phyloP scores from a whole-genome alignment of 2,797 vertebrate species.

The Diplodus sargus region DNA sequence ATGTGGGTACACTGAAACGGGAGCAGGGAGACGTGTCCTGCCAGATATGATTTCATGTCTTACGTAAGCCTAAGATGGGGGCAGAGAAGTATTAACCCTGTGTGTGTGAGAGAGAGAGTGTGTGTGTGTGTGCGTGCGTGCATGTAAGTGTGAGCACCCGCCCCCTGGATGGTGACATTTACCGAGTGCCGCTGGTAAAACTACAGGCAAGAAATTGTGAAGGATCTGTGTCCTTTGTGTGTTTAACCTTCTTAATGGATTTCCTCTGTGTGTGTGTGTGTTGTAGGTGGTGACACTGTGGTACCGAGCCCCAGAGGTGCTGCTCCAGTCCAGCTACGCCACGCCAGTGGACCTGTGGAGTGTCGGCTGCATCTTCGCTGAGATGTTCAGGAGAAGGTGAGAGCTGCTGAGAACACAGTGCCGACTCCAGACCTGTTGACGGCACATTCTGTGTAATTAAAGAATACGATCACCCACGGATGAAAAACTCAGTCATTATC shows the following conservation, averaged over 20 bases:
- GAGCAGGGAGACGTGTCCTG: conserved; percentile 64
- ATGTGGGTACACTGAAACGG: conserved; percentile 68
- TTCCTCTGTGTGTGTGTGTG: conserved; percentile 28
- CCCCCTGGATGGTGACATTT: conserved; percentile 34
- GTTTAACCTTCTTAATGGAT: conserved; percentile 10
- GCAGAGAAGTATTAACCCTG: conserved; percentile 60
- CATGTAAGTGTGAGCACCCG: not conserved
- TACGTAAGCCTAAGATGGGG: conserved; percentile 68
- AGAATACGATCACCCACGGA: no score
- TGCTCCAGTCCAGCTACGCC: conserved; percentile 92
- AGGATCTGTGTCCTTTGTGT: conserved; percentile 6
- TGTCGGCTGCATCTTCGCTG: conserved; percentile 94
- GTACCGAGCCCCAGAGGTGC: conserved; percentile 94
- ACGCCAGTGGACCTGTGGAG: conserved; percentile 96
- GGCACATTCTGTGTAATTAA: not conserved
- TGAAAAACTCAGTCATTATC: no score
- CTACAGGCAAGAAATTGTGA: not conserved
- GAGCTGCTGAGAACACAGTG: conserved; percentile 34
- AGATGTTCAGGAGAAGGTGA: conserved; percentile 94
- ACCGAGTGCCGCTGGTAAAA: conserved; percentile 23
- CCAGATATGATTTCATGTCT: conserved; percentile 83
- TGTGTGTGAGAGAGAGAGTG: not conserved
- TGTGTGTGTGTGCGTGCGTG: not conserved
- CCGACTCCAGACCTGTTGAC: no score
- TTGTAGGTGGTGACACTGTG: conserved; percentile 94